Base-by-base conservation (phyloP, 2,113 vertebrate species). In the Trichechus manatus region DNA sequence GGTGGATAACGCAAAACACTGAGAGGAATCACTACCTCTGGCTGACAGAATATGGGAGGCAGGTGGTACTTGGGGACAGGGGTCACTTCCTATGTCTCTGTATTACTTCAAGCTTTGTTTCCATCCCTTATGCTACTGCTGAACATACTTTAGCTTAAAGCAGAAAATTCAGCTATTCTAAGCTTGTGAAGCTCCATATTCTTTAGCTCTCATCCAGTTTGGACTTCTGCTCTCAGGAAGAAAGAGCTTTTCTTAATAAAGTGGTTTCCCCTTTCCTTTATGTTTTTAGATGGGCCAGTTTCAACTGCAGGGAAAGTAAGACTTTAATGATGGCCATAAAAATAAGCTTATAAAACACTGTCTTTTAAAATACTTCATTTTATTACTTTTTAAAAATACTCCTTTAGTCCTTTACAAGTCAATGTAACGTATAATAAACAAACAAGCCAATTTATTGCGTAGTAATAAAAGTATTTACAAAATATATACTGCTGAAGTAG, bases 71-170 rank as follows among this genome's bases (percentile, higher is more conserved):
- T 15, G n/a, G 29, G 15, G 19, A 31, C 36, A 33, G 20, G 33
- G 7, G 64, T 87, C 17, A 44, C 36, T 25, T 83, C 14, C 10
- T 47, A 33, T 6, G 19, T 50, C 33, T 61, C 39, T n/a, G 72
- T 63, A n/a, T 61, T 86, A 86, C 64, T 47, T 84, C 42, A 11
- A 86, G n/a, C n/a, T 86, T 86, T 90, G 74, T 36, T 77, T 85
- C 61, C 36, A 74, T 23, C 22, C 53, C 86, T 81, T 78, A 44
- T 59, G 39, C 39, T 61, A 84, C 31, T 70, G 50, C 27, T 75
- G 23, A 90, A 86, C n/a, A 80, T 25, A 86, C 23, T 64, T 80
- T 64, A 44, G 39, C 81, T 39, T 64, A 44, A 96, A 93, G 22
- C n/a, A n/a, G 14, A 72, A 89, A 72, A 78, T 27, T 9, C 1